Evolutionary conservation across 1,140 invertebrate species (phyloP).

Genomic region (Drosophila parabipectinata): DNA sequence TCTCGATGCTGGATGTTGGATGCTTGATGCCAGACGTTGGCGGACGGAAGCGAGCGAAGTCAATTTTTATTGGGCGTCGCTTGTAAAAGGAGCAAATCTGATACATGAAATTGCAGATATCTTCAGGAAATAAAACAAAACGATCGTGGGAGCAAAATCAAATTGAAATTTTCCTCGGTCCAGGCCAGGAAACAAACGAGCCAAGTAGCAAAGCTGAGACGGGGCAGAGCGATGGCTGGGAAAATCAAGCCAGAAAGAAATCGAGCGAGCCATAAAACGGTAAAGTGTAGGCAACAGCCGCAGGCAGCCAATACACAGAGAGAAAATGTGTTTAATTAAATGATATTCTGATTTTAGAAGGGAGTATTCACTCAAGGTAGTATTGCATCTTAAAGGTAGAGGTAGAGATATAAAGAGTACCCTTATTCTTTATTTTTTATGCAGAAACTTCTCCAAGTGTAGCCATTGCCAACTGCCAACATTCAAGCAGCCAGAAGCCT

Average conservation of each 20-base stretch:
- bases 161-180: slow-evolving; percentile 50
- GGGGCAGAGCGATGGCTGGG: slow-evolving; percentile 4
- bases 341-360: too few species aligned
- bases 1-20: slow-evolving; percentile 3
- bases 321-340: background rate
- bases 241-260: slow-evolving; percentile 53
- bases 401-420: too few species aligned
- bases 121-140: slow-evolving; percentile 60
- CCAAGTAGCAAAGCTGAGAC: slow-evolving; percentile 4
- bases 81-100: slow-evolving; percentile 53
- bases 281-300: slow-evolving; percentile 17
- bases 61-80: slow-evolving; percentile 50
- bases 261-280: slow-evolving; percentile 56
- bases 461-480: slow-evolving; percentile 6
- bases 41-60: slow-evolving; percentile 50
- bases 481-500: slow-evolving; percentile 25
- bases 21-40: slow-evolving; percentile 5
- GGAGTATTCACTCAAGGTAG: too few species aligned
- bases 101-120: slow-evolving; percentile 59
- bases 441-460: background rate
- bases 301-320: slow-evolving; percentile 1
- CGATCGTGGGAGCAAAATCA: slow-evolving; percentile 51
- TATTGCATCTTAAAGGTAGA: too few species aligned
- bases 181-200: slow-evolving; percentile 37
- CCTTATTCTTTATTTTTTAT: too few species aligned